Conservation (phyloP, 1,140 invertebrate genomes). For the Psilanteris sp. region DNA sequence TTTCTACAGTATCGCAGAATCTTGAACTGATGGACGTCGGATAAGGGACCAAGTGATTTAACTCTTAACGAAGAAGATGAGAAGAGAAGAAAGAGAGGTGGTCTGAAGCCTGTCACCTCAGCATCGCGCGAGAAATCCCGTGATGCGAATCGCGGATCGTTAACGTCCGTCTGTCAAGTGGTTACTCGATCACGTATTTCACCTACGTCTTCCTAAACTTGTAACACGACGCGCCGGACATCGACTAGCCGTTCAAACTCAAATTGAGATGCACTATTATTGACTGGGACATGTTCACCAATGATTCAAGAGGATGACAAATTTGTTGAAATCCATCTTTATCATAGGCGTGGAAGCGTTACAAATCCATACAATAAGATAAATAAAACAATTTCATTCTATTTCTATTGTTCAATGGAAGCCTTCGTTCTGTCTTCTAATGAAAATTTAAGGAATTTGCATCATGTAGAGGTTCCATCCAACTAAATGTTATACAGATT, state of each 20-base stretch:
- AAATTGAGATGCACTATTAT: slow-evolving; percentile 57
- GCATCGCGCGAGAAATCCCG: slow-evolving; percentile 64
- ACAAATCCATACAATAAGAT: too few relatives aligned
- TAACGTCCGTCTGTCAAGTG: slow-evolving; percentile 65
- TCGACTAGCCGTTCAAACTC: slow-evolving; percentile 24
- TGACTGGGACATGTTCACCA: slow-evolving; percentile 16
- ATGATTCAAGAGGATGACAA: slow-evolving; percentile 36
- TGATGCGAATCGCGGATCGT: slow-evolving; percentile 63
- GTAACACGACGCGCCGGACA: slow-evolving; percentile 43
- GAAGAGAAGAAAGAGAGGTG: slow-evolving; percentile 7
- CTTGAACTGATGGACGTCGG: slow-evolving; percentile 55
- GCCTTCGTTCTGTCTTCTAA: too few relatives aligned
- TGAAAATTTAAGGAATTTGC: too few relatives aligned
- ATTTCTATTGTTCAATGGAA: too few relatives aligned
- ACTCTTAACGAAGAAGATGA: slow-evolving; percentile 45
- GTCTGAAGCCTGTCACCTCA: slow-evolving; percentile 53
- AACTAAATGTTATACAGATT: too few relatives aligned
- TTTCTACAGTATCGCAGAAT: slow-evolving; percentile 36
- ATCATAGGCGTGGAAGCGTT: slow-evolving; percentile 4
- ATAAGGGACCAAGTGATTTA: slow-evolving; percentile 54
- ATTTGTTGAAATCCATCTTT: slow-evolving; percentile 46
- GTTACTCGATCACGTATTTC: slow-evolving; percentile 62
- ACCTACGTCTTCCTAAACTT: slow-evolving; percentile 66
- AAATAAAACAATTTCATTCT: too few relatives aligned
- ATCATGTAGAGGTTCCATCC: too few relatives aligned